Percentiles rank a stretch among this genome's conserved stretches.
Evolutionary conservation across 2,113 vertebrate genomes (phyloP).

Genomic region (Ancistrus triradiatus): DNA sequence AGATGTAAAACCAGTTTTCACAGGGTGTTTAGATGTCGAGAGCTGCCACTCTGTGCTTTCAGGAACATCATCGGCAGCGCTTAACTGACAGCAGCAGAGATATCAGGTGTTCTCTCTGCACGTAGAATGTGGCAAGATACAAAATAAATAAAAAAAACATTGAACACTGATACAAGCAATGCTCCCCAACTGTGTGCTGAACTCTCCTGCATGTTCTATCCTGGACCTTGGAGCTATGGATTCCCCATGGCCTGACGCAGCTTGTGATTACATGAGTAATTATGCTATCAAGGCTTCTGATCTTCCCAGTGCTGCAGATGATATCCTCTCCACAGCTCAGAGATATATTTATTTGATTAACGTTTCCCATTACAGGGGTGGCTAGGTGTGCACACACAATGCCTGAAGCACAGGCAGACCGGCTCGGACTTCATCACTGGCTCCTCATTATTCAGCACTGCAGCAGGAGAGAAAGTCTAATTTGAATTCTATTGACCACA

Average conservation of each 20-base stretch:
- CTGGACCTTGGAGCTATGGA: conserved; percentile 37
- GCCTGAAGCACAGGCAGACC: too few relatives aligned
- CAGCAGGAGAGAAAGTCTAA: too few relatives aligned
- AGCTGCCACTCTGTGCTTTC: conserved; percentile 4
- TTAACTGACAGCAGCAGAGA: conserved; percentile 31
- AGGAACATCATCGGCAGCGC: neutral
- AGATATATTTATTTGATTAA: conserved; percentile 27
- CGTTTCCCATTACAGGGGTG: conserved; percentile 9
- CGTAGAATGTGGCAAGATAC: conserved; percentile 2
- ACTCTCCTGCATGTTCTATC: conserved; percentile 44
- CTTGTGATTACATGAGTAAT: conserved; percentile 47
- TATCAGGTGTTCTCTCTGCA: conserved; percentile 18
- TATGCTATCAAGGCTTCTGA: conserved; percentile 42
- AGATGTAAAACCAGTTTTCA: neutral
- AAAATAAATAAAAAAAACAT: conserved; percentile 17
- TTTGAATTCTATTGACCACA: too few relatives aligned
- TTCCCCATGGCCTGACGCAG: conserved; percentile 29
- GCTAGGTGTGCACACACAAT: too few relatives aligned
- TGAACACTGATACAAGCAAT: neutral
- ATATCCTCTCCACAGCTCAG: conserved; percentile 19
- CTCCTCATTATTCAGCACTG: too few relatives aligned
- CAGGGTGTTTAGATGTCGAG: neutral
- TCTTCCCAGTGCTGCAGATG: conserved; percentile 37
- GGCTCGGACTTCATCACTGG: too few relatives aligned
- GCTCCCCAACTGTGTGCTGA: neutral